Base-by-base conservation (phyloP, 1,140 invertebrate species). In the Ylistrum balloti region DNA sequence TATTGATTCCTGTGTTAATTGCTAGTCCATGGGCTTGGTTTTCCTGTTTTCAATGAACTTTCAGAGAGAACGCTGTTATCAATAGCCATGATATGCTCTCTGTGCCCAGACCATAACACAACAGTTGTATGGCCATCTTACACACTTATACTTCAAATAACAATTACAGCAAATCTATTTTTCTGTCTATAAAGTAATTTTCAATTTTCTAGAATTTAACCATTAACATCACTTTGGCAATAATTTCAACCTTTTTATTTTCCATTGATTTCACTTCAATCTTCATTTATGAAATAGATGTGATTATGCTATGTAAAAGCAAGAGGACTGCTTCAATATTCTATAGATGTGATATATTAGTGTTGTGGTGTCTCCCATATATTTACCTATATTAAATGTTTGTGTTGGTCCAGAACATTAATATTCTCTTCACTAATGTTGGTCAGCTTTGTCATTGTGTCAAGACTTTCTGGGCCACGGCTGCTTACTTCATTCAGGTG, bases 341-440 rank as follows among this genome's bases (percentile, higher is more conserved):
- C n/a, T 45, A 45, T 74, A 74, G 56, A 74, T 74, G 56, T 74
- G 56, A 74, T 74, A 74, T 74, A 74, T 74, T 74, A 74, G 56
- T 74, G 56, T 74, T 74, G 56, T 74, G 56, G 56, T 74, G 56
- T 74, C 56, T 7, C 56, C 56, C 13, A 38, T 38, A 38, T 38
- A 28, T 74, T 28, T 74, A 74, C 56, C 56, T 74, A 17, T 74
- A 74, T 74, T 74, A 74, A 22, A 74, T 74, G 56, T 74, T 74
- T 74, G 56, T 74, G 56, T 20, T 48, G 45, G 45, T 74, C 56
- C 56, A 74, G 56, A 74, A 74, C 17, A 74, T n/a, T 74, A 74
- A 74, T 74, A 74, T 74, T n/a, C 56, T 74, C 56, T 74, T 17
- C 56, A 74, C 56, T 74, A 74, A 74, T 74, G 56, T 74, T 74